phyloP scores from a whole-genome alignment of 2,888 invertebrate species.

The Anorthoa munda region DNA sequence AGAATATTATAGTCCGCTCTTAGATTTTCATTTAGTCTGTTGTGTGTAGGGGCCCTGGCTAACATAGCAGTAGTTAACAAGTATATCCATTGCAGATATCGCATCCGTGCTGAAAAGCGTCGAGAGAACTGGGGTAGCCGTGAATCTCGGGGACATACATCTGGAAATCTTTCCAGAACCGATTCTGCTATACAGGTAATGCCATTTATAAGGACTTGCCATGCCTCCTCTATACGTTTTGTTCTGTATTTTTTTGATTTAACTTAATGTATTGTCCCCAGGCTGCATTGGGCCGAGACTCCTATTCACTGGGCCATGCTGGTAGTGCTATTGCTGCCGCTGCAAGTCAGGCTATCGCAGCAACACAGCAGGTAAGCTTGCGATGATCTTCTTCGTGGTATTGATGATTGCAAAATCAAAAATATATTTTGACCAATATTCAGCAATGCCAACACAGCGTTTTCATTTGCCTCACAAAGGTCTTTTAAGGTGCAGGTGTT shows the following conservation, averaged over 20 bases:
- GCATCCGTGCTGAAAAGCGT: constrained; percentile 94
- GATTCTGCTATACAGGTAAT: constrained; percentile 88
- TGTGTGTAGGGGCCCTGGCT: no score
- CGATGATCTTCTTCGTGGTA: no score
- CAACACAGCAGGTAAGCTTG: constrained; percentile 95
- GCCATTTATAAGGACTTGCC: not conserved
- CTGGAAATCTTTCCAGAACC: constrained; percentile 84
- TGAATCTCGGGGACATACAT: constrained; percentile 83
- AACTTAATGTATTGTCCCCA: constrained; percentile 59
- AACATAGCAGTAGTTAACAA: no score
- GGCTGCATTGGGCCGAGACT: constrained; percentile 88
- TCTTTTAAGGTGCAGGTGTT: no score
- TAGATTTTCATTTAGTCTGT: no score
- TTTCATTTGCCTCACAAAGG: no score
- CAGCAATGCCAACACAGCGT: no score
- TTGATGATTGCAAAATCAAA: no score
- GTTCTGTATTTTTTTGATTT: not conserved
- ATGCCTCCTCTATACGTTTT: not conserved
- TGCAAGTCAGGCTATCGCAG: constrained; percentile 98
- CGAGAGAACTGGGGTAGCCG: constrained; percentile 93
- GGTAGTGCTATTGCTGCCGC: constrained; percentile 97
- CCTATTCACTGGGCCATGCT: constrained; percentile 95
- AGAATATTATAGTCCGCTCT: no score
- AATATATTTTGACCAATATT: no score
- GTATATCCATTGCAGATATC: constrained; percentile 81